Evolutionary conservation across 2,888 invertebrate species (phyloP), one percentile per base, ranked within the genome.

Genomic region (Caenorhabditis macrosperma): DNA sequence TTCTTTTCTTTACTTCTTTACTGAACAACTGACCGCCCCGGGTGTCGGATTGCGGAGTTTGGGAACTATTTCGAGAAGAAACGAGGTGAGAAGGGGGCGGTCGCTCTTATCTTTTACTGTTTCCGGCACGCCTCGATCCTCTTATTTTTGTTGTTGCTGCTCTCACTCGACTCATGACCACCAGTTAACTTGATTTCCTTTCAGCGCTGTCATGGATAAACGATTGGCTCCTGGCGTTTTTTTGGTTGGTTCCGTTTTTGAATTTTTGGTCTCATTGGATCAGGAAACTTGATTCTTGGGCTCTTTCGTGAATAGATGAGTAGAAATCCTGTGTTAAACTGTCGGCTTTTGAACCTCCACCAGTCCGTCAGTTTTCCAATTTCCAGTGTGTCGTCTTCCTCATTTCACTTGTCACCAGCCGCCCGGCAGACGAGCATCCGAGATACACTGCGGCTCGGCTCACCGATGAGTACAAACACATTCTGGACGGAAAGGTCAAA

Each of bases 11-110:
- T 22, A 28, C 24, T 64, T 46, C 33, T 46, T 64, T 64, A 63
- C 57, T 48, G 72, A 72, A 64, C 72, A 72, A 72, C 72, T 72
- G 72, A 64, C 63, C 64, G 57, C 33, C 72, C 44, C 41, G n/a
- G 17, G 61, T 71, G 52, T 71, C 71, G 24, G 24, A 63, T 71
- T 63, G 28, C 71, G 59, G 12, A 35, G 48, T 52, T 71, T 69
- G 60, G 33, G 46, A 63, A 71, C 44, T 60, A 69, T 54, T 24
- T 44, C 17, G 20, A 69, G 24, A 44, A 24, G 50, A 22, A 61
- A 44, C 41, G 33, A 44, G 61, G n/a, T 15, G 22, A 30, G 12
- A 22, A 35, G 17, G 26, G 38, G 48, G 54, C 26, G 44, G 57
- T 38, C 15, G 22, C 15, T 57, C 33, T 67, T 57, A 57, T 69